phyloP scores from a whole-genome alignment of 2,888 invertebrate genomes.

The Glaucopsyche alexis region DNA sequence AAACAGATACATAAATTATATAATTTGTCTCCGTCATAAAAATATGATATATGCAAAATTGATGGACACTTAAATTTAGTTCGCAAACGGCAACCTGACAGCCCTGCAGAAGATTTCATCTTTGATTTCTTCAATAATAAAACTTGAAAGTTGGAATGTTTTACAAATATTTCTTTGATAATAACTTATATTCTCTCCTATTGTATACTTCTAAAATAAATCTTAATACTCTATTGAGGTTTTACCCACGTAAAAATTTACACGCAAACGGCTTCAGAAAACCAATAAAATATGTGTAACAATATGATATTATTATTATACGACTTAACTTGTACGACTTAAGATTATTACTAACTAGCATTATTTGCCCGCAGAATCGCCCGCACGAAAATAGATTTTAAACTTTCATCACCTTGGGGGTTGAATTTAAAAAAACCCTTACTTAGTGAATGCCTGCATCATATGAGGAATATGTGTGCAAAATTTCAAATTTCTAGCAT shows the following conservation, averaged over 20 bases:
- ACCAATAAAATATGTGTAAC: neutral
- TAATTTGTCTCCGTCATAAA: neutral
- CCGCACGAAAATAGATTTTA: too few species aligned
- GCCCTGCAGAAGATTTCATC: constrained; percentile 1
- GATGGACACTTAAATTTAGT: neutral
- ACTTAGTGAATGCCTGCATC: too few species aligned
- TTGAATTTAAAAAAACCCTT: too few species aligned
- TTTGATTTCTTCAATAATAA: neutral
- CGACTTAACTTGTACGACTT: too few species aligned
- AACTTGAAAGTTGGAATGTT: neutral
- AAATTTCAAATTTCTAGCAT: too few species aligned
- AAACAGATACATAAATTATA: too few species aligned
- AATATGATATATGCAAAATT: neutral
- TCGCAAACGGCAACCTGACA: neutral
- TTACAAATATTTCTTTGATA: neutral
- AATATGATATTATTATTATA: too few species aligned
- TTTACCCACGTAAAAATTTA: neutral
- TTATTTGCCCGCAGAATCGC: too few species aligned
- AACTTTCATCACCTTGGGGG: too few species aligned
- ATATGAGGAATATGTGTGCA: too few species aligned
- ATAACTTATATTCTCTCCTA: neutral
- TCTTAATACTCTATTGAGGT: neutral
- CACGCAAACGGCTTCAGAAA: neutral
- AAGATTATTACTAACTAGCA: too few species aligned
- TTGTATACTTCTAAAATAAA: neutral